These are phyloP conservation scores for Okapia johnstoni DNA, from an alignment of 2,113 vertebrate species.

Conservation along the genomic window DNA sequence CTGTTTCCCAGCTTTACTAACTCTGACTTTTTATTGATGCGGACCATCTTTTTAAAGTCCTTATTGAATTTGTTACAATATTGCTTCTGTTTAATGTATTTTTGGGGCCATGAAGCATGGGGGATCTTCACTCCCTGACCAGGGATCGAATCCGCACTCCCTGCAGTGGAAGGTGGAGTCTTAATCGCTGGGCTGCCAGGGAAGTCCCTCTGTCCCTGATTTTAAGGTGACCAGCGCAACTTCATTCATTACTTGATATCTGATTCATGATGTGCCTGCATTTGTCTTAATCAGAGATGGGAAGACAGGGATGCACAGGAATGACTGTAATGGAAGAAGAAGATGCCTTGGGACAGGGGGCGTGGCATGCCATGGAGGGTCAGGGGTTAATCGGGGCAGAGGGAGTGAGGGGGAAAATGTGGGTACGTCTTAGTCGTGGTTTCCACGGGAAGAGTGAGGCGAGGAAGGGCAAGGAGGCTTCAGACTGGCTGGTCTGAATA, in stretches of 20 bases:
- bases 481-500: not conserved
- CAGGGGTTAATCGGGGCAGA: too few species aligned
- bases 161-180: not conserved
- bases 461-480: not conserved
- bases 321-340: not conserved
- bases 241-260: not conserved
- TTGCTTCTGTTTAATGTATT: not conserved
- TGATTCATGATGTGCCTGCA: not conserved
- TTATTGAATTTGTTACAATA: not conserved
- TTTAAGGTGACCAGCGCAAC: not conserved
- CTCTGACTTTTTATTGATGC: not conserved
- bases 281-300: not conserved
- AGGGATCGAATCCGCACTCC: not conserved
- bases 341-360: not conserved
- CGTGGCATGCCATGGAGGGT: not conserved
- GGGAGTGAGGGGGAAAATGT: not conserved
- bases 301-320: not conserved
- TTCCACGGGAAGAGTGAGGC: not conserved
- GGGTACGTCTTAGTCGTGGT: fast-evolving
- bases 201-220: not conserved
- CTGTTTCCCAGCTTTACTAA: not conserved
- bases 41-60: not conserved
- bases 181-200: not conserved
- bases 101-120: not conserved
- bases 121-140: not conserved